Conservation (phyloP, 1,140 invertebrate genomes). For the Anagrus nilaparvatae region DNA sequence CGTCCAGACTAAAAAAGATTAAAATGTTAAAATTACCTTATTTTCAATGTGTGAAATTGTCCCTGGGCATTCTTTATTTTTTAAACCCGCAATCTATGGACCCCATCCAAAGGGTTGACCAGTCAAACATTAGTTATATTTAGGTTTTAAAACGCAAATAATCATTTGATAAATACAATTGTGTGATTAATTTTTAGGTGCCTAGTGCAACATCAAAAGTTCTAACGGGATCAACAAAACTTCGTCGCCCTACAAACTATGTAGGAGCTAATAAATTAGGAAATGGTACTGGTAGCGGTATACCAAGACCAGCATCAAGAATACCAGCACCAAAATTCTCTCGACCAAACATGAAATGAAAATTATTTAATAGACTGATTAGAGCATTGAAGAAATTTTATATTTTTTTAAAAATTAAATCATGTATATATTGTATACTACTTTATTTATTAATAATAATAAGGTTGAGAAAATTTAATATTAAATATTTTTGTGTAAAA, state of each 20-base stretch:
- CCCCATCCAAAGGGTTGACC: no score
- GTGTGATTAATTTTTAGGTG: background rate
- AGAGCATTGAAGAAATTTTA: background rate
- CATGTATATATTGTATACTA: background rate
- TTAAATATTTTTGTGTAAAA: background rate
- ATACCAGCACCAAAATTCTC: slow-evolving; percentile 30
- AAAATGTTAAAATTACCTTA: no score
- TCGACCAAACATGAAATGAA: slow-evolving; percentile 21
- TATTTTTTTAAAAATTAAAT: background rate
- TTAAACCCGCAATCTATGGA: no score
- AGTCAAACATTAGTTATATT: no score
- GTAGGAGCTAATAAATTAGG: slow-evolving; percentile 19
- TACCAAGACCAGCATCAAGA: slow-evolving; percentile 37
- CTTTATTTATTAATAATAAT: background rate
- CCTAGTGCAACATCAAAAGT: slow-evolving; percentile 12
- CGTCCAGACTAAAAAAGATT: no score
- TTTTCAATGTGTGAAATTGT: no score
- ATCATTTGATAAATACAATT: background rate
- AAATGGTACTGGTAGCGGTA: slow-evolving; percentile 29
- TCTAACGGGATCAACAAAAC: slow-evolving; percentile 24
- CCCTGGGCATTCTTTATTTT: no score
- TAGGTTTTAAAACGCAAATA: slow-evolving; percentile 17
- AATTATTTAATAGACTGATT: slow-evolving; percentile 8
- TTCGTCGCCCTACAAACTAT: slow-evolving; percentile 31
- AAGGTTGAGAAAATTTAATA: background rate